Evolutionary conservation across 2,113 vertebrate genomes (phyloP), one percentile per base, ranked within the genome.

Genomic region (Rattus norvegicus): DNA sequence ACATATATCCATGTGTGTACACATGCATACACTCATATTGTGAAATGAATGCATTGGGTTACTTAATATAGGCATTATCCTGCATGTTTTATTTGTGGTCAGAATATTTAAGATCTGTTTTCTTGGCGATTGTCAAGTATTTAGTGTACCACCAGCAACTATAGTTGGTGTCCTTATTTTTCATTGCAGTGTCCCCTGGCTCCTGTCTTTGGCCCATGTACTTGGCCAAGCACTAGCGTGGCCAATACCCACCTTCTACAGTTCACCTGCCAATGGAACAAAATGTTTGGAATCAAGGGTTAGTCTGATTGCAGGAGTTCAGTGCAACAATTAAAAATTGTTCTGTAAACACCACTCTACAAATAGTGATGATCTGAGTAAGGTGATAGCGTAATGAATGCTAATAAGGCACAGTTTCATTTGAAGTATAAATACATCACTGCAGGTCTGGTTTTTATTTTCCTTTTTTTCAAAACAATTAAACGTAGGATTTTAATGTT

Each of bases 391-490:
- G 52, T 91, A 81, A 88, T 43, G 79, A 81, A 79, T 76, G 9
- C 7, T 43, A 81, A 93, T 61, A 70, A 47, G 36, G 3, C 33
- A 28, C 30, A 61, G 10, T 63, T 96, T 94, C 59, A 88, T 63
- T 54, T 93, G 49, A 97, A 91, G 63, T 33, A 56, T 83, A 22
- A 72, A 52, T 83, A 59, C 54, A 43, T 92, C 8, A 61, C 52
- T 49, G 26, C 96, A 92, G 93, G 79, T 36, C n/a, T n/a, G 69
- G 56, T 95, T 28, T 54, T 24, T 39, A 70, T 87, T 93, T 88
- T 83, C 16, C n/a, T 86, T 24, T 61, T 16, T 85, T 92, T 72
- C 94, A 80, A 92, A 12, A 94, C 67, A 63, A 83, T 80, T 43
- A 47, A 80, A 85, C 33, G 17, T n/a, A 56, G 88, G 88, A 52